A percentile compares a stretch with the other conserved stretches of the same genome.
phyloP scores from a whole-genome alignment of 1,140 invertebrate genomes.

The Gryllus bimaculatus region DNA sequence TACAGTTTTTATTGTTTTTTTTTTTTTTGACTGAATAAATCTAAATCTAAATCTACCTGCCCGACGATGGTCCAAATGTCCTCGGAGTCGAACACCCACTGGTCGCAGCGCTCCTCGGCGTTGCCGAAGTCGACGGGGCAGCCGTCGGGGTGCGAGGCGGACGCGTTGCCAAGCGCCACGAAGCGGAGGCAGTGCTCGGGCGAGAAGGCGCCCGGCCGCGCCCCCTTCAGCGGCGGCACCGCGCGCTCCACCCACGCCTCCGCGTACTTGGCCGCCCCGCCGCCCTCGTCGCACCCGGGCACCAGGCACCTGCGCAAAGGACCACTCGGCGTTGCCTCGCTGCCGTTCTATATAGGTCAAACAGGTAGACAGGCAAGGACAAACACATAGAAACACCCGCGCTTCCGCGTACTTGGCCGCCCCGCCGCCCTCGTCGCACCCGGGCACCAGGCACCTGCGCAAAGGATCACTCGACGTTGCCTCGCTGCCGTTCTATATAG shows the following conservation, averaged over 20 bases:
- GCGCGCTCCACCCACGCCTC: conserved; percentile 35
- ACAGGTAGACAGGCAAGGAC: too few species aligned
- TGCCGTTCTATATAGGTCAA: too few species aligned
- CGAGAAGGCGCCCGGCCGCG: conserved; percentile 9
- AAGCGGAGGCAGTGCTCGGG: conserved; percentile 24
- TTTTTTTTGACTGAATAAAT: too few species aligned
- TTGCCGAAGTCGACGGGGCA: conserved; percentile 25
- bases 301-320: conserved; percentile 38
- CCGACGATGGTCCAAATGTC: conserved; percentile 40
- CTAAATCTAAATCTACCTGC: too few species aligned
- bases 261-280: conserved; percentile 29
- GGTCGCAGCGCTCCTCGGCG: conserved; percentile 31
- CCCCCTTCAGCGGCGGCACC: conserved; percentile 30
- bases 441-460: too few species aligned
- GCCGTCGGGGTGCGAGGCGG: conserved; percentile 6
- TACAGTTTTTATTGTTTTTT: too few species aligned
- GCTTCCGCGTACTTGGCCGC: too few species aligned
- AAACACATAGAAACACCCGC: too few species aligned
- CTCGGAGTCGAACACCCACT: conserved; percentile 42
- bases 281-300: conserved; percentile 38
- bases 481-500: too few species aligned
- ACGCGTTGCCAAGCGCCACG: conserved; percentile 9
- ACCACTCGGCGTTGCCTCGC: not conserved
- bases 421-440: too few species aligned
- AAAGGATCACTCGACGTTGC: too few species aligned